Evolutionary conservation across 2,888 invertebrate genomes (phyloP).

Genomic region (Sphaerophoria taeniata): DNA sequence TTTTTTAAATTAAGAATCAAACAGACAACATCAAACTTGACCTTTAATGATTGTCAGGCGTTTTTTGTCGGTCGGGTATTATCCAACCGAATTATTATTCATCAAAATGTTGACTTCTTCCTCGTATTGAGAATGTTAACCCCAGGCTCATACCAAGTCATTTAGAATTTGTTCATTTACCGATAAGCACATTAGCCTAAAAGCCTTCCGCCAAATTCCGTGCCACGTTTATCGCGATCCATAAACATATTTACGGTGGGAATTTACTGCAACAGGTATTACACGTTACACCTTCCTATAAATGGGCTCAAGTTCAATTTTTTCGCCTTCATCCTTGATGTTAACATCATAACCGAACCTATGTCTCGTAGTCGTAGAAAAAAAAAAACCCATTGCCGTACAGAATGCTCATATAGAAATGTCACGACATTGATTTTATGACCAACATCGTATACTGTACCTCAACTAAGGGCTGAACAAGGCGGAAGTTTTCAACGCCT

Average conservation of each 20-base stretch:
- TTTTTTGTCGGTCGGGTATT: no score
- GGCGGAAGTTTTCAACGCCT: constrained; percentile 42
- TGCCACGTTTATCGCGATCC: constrained; percentile 40
- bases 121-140: not conserved
- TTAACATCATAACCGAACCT: no score
- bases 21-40: no score
- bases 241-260: constrained; percentile 49
- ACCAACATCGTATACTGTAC: constrained; percentile 19
- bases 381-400: not conserved
- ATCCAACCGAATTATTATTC: no score
- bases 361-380: no score
- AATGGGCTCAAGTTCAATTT: constrained; percentile 22
- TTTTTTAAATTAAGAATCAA: no score
- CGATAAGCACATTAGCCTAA: constrained; percentile 23
- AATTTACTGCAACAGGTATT: constrained; percentile 65
- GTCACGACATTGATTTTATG: constrained; percentile 59
- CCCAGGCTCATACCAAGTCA: not conserved
- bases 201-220: constrained; percentile 29
- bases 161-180: constrained; percentile 25
- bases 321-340: not conserved
- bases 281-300: not conserved
- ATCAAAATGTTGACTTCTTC: not conserved
- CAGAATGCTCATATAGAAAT: constrained; percentile 6
- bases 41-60: no score
- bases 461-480: not conserved